Percentiles rank a stretch among this genome's conserved stretches.
phyloP scores from a whole-genome alignment of 2,888 invertebrate species.

The Lepidochrysops patricia region DNA sequence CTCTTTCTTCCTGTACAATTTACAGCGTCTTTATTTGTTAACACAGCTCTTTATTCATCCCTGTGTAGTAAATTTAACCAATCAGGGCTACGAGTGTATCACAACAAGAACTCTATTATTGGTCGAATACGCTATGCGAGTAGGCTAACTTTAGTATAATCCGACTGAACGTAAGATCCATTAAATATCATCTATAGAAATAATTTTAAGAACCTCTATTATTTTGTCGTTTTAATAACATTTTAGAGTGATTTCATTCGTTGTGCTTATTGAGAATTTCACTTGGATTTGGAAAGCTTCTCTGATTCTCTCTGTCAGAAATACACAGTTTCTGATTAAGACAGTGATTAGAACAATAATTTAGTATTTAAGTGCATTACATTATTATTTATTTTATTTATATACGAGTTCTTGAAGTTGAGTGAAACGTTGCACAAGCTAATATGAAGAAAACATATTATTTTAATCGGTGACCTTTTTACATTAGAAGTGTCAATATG shows the following conservation, averaged over 20 bases:
- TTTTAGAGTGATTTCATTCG: slow-evolving; percentile 49
- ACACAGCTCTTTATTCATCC: too few relatives aligned
- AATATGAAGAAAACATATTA: slow-evolving; percentile 50
- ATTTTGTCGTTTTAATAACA: slow-evolving; percentile 33
- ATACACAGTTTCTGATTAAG: slow-evolving; percentile 29
- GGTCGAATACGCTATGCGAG: slow-evolving; percentile 30
- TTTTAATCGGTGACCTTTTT: slow-evolving; percentile 60
- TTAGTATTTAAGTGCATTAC: slow-evolving; percentile 16
- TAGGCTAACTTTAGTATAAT: slow-evolving; percentile 32
- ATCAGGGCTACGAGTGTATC: slow-evolving; percentile 28
- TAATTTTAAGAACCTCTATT: slow-evolving; percentile 30
- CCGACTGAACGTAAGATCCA: slow-evolving; percentile 32
- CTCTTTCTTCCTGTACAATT: not conserved
- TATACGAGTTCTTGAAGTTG: slow-evolving; percentile 32
- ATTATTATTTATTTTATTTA: not conserved
- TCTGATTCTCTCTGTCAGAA: slow-evolving; percentile 37
- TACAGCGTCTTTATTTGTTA: slow-evolving; percentile 12
- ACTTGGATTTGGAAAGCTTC: slow-evolving; percentile 38
- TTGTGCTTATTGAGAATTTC: slow-evolving; percentile 52
- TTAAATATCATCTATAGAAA: slow-evolving; percentile 29
- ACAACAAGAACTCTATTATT: slow-evolving; percentile 31
- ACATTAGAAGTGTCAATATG: slow-evolving; percentile 50
- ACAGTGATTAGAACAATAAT: slow-evolving; percentile 23
- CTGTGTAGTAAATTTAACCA: slow-evolving; percentile 31
- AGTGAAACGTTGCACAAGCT: slow-evolving; percentile 25